Conservation (phyloP, 2,797 vertebrate species). For the Clarias laeviceps region DNA sequence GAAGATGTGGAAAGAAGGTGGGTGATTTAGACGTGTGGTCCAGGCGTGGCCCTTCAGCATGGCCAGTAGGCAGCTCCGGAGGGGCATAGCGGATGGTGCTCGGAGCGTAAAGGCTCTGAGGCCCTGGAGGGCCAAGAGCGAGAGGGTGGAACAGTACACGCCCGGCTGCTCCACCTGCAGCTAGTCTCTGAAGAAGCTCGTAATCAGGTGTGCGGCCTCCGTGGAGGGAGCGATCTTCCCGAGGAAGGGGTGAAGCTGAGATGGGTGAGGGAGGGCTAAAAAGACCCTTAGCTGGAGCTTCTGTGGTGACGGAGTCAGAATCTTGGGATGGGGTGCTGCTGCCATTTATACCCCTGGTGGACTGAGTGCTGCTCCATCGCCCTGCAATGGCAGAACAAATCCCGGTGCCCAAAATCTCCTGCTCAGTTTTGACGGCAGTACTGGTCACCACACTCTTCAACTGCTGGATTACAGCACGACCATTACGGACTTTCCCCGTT, state of each 20-base stretch:
- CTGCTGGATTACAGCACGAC: conserved; percentile 81
- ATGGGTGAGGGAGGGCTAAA: conserved; percentile 77
- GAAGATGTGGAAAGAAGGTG: conserved; percentile 86
- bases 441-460: conserved; percentile 72
- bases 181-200: conserved; percentile 80
- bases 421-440: conserved; percentile 79
- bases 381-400: conserved; percentile 62
- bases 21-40: conserved; percentile 56
- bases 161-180: conserved; percentile 74
- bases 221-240: conserved; percentile 70
- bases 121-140: conserved; percentile 76
- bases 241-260: conserved; percentile 75
- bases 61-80: conserved; percentile 79
- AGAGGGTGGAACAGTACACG: conserved; percentile 83
- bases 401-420: conserved; percentile 66
- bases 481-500: conserved; percentile 68
- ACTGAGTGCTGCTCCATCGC: conserved; percentile 62
- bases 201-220: conserved; percentile 70
- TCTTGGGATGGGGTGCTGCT: conserved; percentile 74
- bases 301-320: conserved; percentile 75
- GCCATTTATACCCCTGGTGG: conserved; percentile 73
- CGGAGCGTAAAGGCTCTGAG: conserved; percentile 83
- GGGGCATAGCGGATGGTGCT: conserved; percentile 90
- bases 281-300: conserved; percentile 67
- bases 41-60: conserved; percentile 73